A percentile compares a stretch with the other conserved stretches of the same genome.
phyloP scores from a whole-genome alignment of 2,888 invertebrate species.

The Seladonia tumulorum region DNA sequence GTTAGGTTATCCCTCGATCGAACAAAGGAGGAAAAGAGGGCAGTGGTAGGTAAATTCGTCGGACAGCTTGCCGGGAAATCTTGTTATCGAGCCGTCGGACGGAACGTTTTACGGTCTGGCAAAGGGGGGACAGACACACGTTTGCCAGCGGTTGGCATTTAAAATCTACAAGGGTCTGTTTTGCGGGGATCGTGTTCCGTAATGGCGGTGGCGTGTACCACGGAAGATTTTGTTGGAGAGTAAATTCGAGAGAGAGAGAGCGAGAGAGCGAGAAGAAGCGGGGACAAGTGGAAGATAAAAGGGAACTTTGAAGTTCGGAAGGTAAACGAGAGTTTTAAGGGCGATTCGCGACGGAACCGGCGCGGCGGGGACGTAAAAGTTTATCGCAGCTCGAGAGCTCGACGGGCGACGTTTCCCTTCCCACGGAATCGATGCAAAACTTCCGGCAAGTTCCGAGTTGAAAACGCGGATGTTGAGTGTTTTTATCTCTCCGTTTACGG shows the following conservation, averaged over 20 bases:
- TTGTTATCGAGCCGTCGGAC: not conserved
- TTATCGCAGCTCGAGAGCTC: constrained; percentile 38
- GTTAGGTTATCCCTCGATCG: not conserved
- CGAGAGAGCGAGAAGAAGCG: not conserved
- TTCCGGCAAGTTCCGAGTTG: constrained; percentile 3
- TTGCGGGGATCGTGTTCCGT: not conserved
- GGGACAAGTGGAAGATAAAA: constrained; percentile 42
- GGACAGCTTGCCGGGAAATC: not conserved
- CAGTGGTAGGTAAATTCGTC: not conserved
- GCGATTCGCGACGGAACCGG: constrained; percentile 30
- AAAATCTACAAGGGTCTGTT: not conserved
- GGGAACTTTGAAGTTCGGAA: constrained; percentile 49
- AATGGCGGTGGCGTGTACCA: constrained; percentile 22
- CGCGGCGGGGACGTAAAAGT: constrained; percentile 38
- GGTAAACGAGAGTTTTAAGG: constrained; percentile 54
- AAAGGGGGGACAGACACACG: not conserved
- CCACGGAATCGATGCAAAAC: constrained; percentile 19
- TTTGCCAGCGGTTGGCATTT: not conserved
- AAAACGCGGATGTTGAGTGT: not conserved
- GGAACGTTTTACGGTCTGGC: no score
- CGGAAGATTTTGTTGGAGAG: constrained; percentile 20
- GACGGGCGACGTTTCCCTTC: not conserved
- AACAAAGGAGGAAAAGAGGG: not conserved
- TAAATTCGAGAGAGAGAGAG: constrained; percentile 17
- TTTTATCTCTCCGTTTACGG: constrained; percentile 4